A percentile compares a stretch with the other conserved stretches of the same genome.
These are phyloP conservation scores for Sericinus montela DNA, from an alignment of 2,888 invertebrate species.

Conservation along the genomic window DNA sequence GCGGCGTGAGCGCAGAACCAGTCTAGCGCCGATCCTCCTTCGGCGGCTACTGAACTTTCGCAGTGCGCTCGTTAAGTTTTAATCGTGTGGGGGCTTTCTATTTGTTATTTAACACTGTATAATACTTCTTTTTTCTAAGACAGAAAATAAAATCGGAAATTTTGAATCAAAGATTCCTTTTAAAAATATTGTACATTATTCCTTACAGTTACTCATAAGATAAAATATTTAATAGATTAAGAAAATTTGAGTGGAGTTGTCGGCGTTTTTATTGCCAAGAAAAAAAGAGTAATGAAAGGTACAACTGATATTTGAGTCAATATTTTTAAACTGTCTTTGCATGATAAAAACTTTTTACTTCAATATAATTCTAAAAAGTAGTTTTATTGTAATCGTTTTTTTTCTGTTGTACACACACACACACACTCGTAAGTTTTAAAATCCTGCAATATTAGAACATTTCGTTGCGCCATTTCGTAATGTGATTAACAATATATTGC, in stretches of 20 bases:
- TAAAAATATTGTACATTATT: too few species aligned
- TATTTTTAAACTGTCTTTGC: slow-evolving; percentile 28
- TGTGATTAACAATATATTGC: slow-evolving; percentile 12
- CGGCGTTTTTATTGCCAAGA: slow-evolving; percentile 32
- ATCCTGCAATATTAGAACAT: background rate
- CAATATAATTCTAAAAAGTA: too few species aligned
- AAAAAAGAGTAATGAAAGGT: slow-evolving; percentile 58
- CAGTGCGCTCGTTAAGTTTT: slow-evolving; percentile 18
- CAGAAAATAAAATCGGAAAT: too few species aligned
- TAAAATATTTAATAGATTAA: too few species aligned
- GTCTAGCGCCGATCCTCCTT: slow-evolving; percentile 56
- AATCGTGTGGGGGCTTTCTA: too few species aligned
- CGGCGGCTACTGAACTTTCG: slow-evolving; percentile 28
- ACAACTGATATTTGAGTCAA: slow-evolving; percentile 26
- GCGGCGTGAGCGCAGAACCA: slow-evolving; percentile 60
- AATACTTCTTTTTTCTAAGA: too few species aligned
- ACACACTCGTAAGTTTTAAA: too few species aligned
- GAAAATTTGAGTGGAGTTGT: slow-evolving; percentile 12
- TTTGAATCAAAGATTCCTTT: too few species aligned
- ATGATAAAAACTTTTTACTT: slow-evolving; percentile 26
- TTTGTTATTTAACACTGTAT: too few species aligned
- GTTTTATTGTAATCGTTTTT: too few species aligned
- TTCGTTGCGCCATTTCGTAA: background rate
- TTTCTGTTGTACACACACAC: too few species aligned
- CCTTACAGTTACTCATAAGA: too few species aligned